These are phyloP conservation scores for Pristionchus japonicus DNA, from an alignment of 2,888 invertebrate genomes.

Conservation along the genomic window DNA sequence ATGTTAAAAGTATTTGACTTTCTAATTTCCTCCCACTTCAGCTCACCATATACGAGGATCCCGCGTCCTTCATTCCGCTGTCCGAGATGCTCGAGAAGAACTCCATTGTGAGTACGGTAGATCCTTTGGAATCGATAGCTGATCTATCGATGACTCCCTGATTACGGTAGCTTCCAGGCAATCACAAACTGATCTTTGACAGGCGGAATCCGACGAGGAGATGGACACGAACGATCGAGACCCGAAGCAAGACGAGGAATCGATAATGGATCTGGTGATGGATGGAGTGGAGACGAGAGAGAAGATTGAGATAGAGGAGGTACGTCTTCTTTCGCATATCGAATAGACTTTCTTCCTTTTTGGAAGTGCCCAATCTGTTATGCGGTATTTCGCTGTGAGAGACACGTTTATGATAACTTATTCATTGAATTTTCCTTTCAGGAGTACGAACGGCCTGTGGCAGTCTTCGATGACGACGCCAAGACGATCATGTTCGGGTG, in stretches of 20 bases:
- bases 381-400: too few relatives aligned
- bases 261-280: background rate
- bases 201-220: background rate
- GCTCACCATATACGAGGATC: constrained; percentile 1
- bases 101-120: background rate
- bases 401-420: background rate
- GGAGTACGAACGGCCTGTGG: background rate
- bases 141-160: background rate
- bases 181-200: background rate
- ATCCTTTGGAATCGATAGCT: background rate
- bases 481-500: constrained; percentile 17
- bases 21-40: background rate
- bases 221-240: background rate
- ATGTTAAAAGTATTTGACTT: too few relatives aligned
- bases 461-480: background rate
- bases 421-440: background rate
- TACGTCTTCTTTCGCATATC: background rate
- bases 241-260: background rate
- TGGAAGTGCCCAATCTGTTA: too few relatives aligned
- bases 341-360: background rate
- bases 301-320: background rate
- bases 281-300: background rate
- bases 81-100: background rate
- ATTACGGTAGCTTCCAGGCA: background rate
- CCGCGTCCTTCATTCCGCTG: background rate